Base-by-base conservation (phyloP, 2,113 vertebrate species). In the Haemorhous mexicanus region DNA sequence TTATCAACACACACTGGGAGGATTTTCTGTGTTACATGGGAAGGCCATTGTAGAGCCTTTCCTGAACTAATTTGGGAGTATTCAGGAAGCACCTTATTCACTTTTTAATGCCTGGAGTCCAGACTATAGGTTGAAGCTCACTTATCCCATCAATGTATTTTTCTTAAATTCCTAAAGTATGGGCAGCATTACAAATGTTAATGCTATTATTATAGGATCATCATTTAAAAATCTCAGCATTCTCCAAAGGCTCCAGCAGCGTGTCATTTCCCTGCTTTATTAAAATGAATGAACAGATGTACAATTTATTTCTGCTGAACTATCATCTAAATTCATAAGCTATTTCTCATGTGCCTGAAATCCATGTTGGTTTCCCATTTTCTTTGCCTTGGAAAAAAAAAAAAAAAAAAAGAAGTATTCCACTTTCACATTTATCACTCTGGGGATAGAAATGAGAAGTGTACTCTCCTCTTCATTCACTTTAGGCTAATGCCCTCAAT, bases 251-350 rank as follows among this genome's bases (percentile, higher is more conserved):
- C 95, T 97, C 96, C 92, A 95, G 67, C 95, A 95, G 93, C 84
- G 67, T 97, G 97, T 98, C 98, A 98, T 97, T 97, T 96, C 97
- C 97, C 97, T 92, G 97, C 98, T 98, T 98, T 98, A 98, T 98
- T 98, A 98, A 98, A 98, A 98, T 98, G 98, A 99, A 99, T 98
- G 98, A 98, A 98, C 98, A 98, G 97, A 98, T 98, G 98, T 98
- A 98, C 98, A 96, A 96, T 98, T 97, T 98, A 98, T 98, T 97
- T 98, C 96, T 96, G 95, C 97, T 97, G 94, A 97, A 91, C 94
- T 92, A 97, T 95, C 97, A 98, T 98, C 97, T 98, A 97, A 98
- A 99, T 98, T 98, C 98, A 98, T 98, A 98, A 98, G 97, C 95
- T 97, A 97, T 98, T 98, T 98, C 98, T 98, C 98, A 98, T 97